phyloP scores from a whole-genome alignment of 2,113 vertebrate genomes.

The Plotosus lineatus region DNA sequence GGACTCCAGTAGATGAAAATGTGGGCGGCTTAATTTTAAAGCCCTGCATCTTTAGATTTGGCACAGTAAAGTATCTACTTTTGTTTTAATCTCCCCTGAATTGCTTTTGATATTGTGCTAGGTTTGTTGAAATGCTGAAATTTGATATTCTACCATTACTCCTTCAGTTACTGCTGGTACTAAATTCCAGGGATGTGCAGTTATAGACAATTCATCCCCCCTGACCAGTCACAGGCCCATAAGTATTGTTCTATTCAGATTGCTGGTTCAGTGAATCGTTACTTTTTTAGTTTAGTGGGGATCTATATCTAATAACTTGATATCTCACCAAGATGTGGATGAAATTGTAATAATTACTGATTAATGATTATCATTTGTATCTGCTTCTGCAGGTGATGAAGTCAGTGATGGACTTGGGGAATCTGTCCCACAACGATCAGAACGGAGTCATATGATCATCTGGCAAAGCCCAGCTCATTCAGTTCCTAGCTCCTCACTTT shows the following conservation, averaged over 20 bases:
- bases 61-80: no score
- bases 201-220: background rate
- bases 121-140: no score
- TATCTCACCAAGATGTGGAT: background rate
- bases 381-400: conserved; percentile 70
- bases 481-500: conserved; percentile 67
- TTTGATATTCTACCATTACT: no score
- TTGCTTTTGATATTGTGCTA: no score
- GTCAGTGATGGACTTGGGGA: conserved; percentile 62
- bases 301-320: background rate
- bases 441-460: conserved; percentile 79
- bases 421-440: conserved; percentile 65
- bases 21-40: no score
- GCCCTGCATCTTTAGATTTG: no score
- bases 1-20: no score
- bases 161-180: background rate
- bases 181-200: background rate
- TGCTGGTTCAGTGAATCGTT: background rate
- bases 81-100: no score
- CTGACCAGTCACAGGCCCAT: background rate
- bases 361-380: background rate
- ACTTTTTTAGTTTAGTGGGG: background rate
- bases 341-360: background rate
- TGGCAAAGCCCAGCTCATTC: conserved; percentile 66
- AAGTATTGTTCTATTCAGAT: no score